Base-by-base conservation (phyloP, 2,113 vertebrate genomes). In the Pluvialis apricaria region DNA sequence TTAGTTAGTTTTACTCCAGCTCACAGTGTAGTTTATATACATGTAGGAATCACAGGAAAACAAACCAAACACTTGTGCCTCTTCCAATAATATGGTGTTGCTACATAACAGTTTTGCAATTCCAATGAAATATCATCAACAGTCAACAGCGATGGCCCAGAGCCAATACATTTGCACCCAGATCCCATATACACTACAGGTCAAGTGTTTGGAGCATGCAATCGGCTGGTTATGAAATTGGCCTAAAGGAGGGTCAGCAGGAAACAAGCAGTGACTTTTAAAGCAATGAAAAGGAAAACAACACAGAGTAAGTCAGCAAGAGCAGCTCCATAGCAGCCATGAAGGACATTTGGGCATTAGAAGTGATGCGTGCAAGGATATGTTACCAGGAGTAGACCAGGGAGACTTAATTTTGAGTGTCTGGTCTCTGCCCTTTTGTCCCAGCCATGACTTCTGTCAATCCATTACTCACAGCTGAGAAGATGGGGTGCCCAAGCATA, bases 71-170 rank as follows among this genome's bases (percentile, higher is more conserved):
- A 66, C 21, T 57, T 79, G 52, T 82, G 87, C 61, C 29, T 92
- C 73, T 65, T 91, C 77, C 87, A 92, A 66, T 38, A 92, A 68
- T 38, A 72, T 4, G 34, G 31, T 94, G 65, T 91, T 95, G 84
- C 96, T 76, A 89, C 91, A 94, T 52, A 87, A 60, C 9, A 57
- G 61, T 95, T 97, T 95, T 91, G 93, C 78, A 95, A 91, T 80
- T 89, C 54, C 65, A 85, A 15, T 68, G 47, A 89, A 85, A 76
- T 55, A 92, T 18, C 69, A 75, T 51, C 34, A 86, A 40, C 83
- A 72, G 61, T 81, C 76, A 79, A 55, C 73, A 85, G 72, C 1
- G 4, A 80, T 62, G 78, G 91, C 89, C 57, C 40, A 65, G 54
- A 72, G 62, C 70, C 84, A 92, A 71, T 4, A n/a, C 8, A 61